Evolutionary conservation across 2,888 invertebrate genomes (phyloP).

Genomic region (Argyra leucocephala): DNA sequence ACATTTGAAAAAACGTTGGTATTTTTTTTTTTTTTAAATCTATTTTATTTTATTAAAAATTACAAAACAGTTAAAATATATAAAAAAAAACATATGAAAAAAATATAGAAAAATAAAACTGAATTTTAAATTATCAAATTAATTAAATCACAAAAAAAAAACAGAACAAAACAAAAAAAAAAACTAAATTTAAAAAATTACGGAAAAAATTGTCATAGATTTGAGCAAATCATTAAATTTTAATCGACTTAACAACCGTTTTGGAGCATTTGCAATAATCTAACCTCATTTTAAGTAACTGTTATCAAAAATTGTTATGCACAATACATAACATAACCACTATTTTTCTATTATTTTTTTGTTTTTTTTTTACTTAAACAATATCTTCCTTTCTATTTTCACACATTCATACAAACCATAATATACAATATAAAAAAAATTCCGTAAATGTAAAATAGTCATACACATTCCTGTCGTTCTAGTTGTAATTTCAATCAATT

Average conservation of each 20-base stretch:
- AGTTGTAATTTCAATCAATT: neutral
- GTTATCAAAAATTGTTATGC: constrained; percentile 1
- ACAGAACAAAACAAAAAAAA: no score
- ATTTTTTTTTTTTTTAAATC: no score
- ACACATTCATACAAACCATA: neutral
- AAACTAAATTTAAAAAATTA: no score
- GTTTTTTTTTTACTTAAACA: neutral
- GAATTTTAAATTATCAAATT: no score
- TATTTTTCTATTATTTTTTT: neutral
- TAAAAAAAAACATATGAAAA: no score
- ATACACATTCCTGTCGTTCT: constrained; percentile 2
- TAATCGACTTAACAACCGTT: neutral
- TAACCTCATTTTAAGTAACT: constrained; percentile 1
- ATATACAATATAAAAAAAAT: neutral
- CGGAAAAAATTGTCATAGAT: neutral
- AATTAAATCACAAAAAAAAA: no score
- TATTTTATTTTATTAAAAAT: no score
- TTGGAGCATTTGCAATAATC: neutral
- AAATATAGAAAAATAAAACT: no score
- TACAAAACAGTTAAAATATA: no score
- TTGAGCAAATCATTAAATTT: neutral
- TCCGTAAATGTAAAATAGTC: neutral
- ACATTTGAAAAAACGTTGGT: no score
- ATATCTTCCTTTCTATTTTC: neutral
- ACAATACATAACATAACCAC: neutral